phyloP scores from a whole-genome alignment of 2,888 invertebrate species.

The Catocala sponsa region DNA sequence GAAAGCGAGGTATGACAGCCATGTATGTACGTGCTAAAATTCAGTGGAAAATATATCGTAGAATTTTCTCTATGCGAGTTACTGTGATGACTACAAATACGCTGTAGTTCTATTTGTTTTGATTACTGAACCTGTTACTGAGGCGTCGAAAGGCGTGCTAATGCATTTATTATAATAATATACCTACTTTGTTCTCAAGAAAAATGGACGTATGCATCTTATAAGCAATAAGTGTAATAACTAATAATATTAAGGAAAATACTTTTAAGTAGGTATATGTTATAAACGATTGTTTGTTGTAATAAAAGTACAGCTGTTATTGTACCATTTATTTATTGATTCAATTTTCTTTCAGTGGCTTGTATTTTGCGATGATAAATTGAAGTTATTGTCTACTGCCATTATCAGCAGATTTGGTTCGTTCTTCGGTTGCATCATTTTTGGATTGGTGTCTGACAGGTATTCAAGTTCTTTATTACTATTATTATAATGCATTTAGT shows the following conservation, averaged over 20 bases:
- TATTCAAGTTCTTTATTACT: slow-evolving; percentile 37
- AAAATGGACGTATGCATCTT: too few relatives aligned
- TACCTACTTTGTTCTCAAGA: too few relatives aligned
- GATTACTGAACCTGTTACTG: neutral
- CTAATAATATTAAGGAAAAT: too few relatives aligned
- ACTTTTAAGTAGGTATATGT: too few relatives aligned
- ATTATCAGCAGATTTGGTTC: slow-evolving; percentile 76
- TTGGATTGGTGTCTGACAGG: slow-evolving; percentile 77
- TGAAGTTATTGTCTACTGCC: slow-evolving; percentile 69
- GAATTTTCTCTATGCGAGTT: slow-evolving; percentile 3
- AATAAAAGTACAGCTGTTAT: too few relatives aligned
- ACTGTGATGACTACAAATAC: slow-evolving; percentile 2
- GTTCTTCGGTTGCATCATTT: slow-evolving; percentile 75
- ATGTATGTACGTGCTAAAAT: neutral
- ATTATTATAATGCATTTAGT: neutral
- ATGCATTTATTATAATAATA: neutral
- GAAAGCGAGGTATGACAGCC: neutral
- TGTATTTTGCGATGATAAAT: slow-evolving; percentile 72
- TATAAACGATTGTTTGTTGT: too few relatives aligned
- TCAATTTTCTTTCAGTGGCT: slow-evolving; percentile 67
- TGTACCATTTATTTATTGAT: too few relatives aligned
- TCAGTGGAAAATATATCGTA: neutral
- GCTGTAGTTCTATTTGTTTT: neutral
- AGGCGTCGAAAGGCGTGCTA: neutral
- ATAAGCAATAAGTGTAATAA: too few relatives aligned